These are phyloP conservation scores for Drosophila rufa DNA, from an alignment of 1,140 invertebrate genomes.

Conservation along the genomic window DNA sequence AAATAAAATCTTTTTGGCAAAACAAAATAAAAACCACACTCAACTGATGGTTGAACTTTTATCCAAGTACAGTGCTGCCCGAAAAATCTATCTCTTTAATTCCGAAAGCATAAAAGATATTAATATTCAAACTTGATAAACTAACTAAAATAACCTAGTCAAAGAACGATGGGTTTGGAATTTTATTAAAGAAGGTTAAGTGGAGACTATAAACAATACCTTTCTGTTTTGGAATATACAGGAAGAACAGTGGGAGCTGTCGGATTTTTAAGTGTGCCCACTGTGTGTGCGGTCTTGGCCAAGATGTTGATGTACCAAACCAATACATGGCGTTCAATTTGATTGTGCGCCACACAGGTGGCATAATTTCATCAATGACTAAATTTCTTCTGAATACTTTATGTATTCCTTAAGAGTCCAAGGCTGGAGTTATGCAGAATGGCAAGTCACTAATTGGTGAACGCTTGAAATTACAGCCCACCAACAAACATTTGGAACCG, in stretches of 20 bases:
- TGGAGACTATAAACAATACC: background rate
- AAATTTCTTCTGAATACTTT: background rate
- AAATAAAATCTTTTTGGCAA: slow-evolving; percentile 46
- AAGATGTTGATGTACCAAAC: background rate
- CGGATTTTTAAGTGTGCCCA: background rate
- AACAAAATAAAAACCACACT: slow-evolving; percentile 12
- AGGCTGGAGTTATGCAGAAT: background rate
- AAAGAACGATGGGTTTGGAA: background rate
- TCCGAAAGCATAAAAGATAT: background rate
- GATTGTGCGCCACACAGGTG: slow-evolving; percentile 2
- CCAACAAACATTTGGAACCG: background rate
- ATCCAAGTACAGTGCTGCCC: slow-evolving; percentile 7
- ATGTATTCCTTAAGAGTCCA: too few species aligned
- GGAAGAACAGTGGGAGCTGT: background rate
- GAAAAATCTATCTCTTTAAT: background rate
- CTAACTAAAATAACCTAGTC: background rate
- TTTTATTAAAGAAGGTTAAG: background rate
- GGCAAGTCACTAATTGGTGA: background rate
- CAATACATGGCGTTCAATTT: background rate
- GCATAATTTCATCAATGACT: background rate
- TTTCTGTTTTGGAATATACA: too few species aligned
- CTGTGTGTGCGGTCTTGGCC: background rate
- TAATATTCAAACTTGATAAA: background rate
- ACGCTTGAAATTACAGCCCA: too few species aligned
- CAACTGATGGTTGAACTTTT: slow-evolving; percentile 31